Conservation (phyloP, 30 jellyfish, hydroid and myxozoan species). For the Sanderia malayensis region DNA sequence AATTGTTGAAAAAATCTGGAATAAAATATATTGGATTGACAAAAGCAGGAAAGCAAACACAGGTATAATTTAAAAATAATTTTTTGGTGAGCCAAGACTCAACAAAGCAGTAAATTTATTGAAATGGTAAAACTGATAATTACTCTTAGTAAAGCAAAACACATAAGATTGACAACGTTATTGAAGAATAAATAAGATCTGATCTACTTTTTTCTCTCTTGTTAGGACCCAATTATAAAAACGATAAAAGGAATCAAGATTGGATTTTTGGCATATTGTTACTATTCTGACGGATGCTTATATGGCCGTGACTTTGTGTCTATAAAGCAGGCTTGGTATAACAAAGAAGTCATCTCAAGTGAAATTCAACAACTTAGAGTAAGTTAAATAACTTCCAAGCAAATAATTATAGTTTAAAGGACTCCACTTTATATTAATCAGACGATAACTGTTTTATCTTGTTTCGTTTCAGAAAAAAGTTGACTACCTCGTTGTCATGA, state of each 20-base stretch:
- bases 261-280: slow-evolving; percentile 68
- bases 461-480: slow-evolving; percentile 40
- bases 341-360: not conserved
- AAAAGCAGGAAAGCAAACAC: not conserved
- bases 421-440: no score
- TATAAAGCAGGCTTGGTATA: not conserved
- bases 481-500: slow-evolving; percentile 40
- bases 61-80: no score
- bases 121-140: no score
- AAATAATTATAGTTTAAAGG: no score
- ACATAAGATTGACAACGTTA: no score
- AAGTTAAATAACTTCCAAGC: no score
- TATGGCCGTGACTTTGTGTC: not conserved
- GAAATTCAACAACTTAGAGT: not conserved
- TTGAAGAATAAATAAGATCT: no score
- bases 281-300: slow-evolving; percentile 45
- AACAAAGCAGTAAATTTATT: no score
- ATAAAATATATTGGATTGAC: slow-evolving; percentile 62
- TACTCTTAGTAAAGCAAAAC: no score
- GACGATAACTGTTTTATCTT: no score
- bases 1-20: slow-evolving; percentile 25
- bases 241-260: slow-evolving; percentile 53
- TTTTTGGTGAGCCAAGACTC: no score
- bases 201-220: no score
- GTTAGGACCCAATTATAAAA: slow-evolving; percentile 59